Conservation (phyloP, 2,888 invertebrate genomes). For the Steinernema hermaphroditum region DNA sequence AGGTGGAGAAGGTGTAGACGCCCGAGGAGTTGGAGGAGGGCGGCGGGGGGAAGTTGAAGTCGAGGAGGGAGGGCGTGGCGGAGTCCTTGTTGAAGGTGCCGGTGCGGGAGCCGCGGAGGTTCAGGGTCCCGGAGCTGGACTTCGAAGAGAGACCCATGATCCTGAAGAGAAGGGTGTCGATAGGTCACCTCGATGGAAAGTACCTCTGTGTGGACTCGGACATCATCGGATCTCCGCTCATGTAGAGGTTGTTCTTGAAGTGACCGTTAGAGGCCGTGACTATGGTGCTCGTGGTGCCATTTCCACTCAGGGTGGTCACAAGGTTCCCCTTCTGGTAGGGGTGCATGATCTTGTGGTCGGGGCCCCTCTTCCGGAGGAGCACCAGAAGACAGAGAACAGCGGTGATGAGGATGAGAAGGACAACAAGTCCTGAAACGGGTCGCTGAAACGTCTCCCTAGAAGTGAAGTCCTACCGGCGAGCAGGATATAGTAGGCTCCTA, state of each 20-base stretch:
- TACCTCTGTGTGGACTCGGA: slow-evolving; percentile 10
- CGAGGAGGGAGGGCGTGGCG: slow-evolving; percentile 46
- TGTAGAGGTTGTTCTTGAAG: slow-evolving; percentile 29
- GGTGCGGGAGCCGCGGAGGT: slow-evolving; percentile 19
- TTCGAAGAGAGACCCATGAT: slow-evolving; percentile 41
- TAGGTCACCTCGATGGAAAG: not conserved
- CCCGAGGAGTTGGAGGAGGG: slow-evolving; percentile 41
- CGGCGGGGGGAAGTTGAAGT: slow-evolving; percentile 61
- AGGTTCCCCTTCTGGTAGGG: slow-evolving; percentile 23
- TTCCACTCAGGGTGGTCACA: slow-evolving; percentile 16
- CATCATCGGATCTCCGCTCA: slow-evolving; percentile 26
- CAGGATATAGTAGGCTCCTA: slow-evolving; percentile 32
- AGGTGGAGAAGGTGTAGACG: slow-evolving; percentile 28
- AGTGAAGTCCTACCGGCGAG: not conserved
- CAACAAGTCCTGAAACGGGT: slow-evolving; percentile 15
- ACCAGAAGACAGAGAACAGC: slow-evolving; percentile 32
- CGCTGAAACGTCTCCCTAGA: not conserved
- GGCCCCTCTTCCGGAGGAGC: not conserved
- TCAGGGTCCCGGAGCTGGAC: slow-evolving; percentile 14
- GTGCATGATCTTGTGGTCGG: slow-evolving; percentile 13
- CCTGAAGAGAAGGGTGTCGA: slow-evolving; percentile 26
- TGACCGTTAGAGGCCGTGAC: not conserved
- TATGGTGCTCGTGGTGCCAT: slow-evolving; percentile 23
- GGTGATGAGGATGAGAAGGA: slow-evolving; percentile 32
- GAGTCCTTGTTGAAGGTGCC: slow-evolving; percentile 22